A percentile compares a stretch with the other conserved stretches of the same genome.
phyloP scores from a whole-genome alignment of 2,888 invertebrate genomes.

The Hymenopus coronatus region DNA sequence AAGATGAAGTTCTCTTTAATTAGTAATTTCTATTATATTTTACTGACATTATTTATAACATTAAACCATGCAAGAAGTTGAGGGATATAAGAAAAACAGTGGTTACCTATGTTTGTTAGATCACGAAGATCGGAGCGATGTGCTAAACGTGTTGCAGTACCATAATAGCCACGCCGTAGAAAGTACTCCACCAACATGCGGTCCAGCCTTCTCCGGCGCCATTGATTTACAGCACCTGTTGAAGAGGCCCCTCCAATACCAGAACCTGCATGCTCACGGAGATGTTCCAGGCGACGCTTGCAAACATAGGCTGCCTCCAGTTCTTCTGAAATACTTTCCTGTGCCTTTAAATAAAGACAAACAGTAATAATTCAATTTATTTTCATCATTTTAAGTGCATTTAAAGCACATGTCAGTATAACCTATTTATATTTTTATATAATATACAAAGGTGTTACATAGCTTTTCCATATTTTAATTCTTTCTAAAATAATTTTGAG shows the following conservation, averaged over 20 bases:
- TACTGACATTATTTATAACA: background rate
- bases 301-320: constrained; percentile 86
- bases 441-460: too few relatives aligned
- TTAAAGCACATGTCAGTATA: too few relatives aligned
- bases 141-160: constrained; percentile 85
- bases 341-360: constrained; percentile 54
- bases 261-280: constrained; percentile 70
- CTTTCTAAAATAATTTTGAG: too few relatives aligned
- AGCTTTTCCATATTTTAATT: too few relatives aligned
- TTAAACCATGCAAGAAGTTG: background rate
- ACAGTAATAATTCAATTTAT: too few relatives aligned
- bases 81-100: background rate
- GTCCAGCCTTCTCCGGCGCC: constrained; percentile 85
- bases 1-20: too few relatives aligned
- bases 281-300: constrained; percentile 87
- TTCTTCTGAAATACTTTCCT: constrained; percentile 90
- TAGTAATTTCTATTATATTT: too few relatives aligned
- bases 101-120: constrained; percentile 83
- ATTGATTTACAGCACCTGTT: constrained; percentile 65
- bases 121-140: constrained; percentile 77
- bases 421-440: too few relatives aligned
- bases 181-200: constrained; percentile 97
- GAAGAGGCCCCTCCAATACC: constrained; percentile 41
- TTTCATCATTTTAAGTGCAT: too few relatives aligned
- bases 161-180: constrained; percentile 91